A percentile compares a stretch with the other conserved stretches of the same genome.
Evolutionary conservation across 2,888 invertebrate genomes (phyloP).

Genomic region (Netelia melanura): DNA sequence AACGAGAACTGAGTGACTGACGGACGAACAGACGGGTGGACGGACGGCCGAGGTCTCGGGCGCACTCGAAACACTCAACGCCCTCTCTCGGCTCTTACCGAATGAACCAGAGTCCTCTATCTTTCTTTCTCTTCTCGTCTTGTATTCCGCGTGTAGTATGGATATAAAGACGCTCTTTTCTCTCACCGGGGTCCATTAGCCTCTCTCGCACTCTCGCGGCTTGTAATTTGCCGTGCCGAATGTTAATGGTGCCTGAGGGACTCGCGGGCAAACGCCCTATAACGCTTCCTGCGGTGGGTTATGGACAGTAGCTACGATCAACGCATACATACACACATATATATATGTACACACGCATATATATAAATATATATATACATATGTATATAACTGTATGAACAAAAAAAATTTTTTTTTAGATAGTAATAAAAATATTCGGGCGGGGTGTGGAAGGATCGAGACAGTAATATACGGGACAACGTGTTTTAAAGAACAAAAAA

Average conservation of each 20-base stretch:
- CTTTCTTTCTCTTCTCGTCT: constrained; percentile 58
- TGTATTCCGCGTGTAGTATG: not conserved
- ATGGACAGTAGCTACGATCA: constrained; percentile 70
- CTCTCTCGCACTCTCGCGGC: constrained; percentile 75
- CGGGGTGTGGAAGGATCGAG: no score
- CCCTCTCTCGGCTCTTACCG: constrained; percentile 31
- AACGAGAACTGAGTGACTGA: constrained; percentile 4
- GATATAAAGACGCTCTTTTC: constrained; percentile 19
- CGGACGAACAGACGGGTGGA: constrained; percentile 50
- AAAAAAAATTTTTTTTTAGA: not conserved
- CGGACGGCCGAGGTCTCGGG: constrained; percentile 13
- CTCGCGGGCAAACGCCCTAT: constrained; percentile 66
- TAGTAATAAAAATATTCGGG: no score
- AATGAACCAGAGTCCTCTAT: constrained; percentile 75
- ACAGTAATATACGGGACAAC: no score
- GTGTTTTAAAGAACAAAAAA: no score
- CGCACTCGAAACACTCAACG: constrained; percentile 57
- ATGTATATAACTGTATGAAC: not conserved
- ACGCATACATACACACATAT: constrained; percentile 6
- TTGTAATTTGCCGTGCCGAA: constrained; percentile 85
- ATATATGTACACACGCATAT: not conserved
- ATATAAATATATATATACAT: not conserved
- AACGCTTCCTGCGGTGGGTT: constrained; percentile 65
- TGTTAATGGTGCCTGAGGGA: constrained; percentile 82
- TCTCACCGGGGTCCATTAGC: constrained; percentile 81